These are phyloP conservation scores for Frieseomelitta varia DNA, from an alignment of 1,140 invertebrate species.

Conservation along the genomic window DNA sequence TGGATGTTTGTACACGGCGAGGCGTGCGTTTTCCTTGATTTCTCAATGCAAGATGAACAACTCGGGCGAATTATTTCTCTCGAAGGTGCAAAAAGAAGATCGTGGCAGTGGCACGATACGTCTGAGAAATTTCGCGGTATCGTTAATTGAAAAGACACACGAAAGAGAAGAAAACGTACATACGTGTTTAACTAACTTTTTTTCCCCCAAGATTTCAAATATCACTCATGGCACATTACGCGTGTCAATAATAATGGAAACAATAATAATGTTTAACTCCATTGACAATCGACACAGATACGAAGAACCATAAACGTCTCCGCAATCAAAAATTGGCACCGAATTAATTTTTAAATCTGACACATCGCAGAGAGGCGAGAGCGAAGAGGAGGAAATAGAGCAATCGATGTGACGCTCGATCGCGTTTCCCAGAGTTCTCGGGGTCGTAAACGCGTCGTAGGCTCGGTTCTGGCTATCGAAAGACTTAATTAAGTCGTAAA, in stretches of 20 bases:
- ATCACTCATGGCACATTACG: not conserved
- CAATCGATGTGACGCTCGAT: not conserved
- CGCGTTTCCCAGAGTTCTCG: not conserved
- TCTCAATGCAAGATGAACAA: not conserved
- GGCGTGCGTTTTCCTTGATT: not conserved
- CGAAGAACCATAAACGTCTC: not conserved
- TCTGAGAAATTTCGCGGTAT: not conserved
- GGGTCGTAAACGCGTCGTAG: not conserved
- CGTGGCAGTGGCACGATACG: too few relatives aligned
- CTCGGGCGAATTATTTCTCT: not conserved
- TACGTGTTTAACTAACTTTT: too few relatives aligned
- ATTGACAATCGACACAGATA: not conserved
- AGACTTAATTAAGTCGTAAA: constrained; percentile 31
- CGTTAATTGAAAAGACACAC: not conserved
- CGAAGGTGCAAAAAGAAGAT: not conserved
- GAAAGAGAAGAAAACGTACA: too few relatives aligned
- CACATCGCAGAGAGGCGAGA: too few relatives aligned
- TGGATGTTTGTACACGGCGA: not conserved
- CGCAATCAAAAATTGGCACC: too few relatives aligned
- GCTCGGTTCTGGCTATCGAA: not conserved
- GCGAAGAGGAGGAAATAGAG: too few relatives aligned
- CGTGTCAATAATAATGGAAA: not conserved
- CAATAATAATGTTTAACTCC: not conserved
- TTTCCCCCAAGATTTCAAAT: not conserved
- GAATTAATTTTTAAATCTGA: not conserved